These are phyloP conservation scores for Pogonognathellus flavescens DNA, from an alignment of 1,140 invertebrate genomes.

Conservation along the genomic window DNA sequence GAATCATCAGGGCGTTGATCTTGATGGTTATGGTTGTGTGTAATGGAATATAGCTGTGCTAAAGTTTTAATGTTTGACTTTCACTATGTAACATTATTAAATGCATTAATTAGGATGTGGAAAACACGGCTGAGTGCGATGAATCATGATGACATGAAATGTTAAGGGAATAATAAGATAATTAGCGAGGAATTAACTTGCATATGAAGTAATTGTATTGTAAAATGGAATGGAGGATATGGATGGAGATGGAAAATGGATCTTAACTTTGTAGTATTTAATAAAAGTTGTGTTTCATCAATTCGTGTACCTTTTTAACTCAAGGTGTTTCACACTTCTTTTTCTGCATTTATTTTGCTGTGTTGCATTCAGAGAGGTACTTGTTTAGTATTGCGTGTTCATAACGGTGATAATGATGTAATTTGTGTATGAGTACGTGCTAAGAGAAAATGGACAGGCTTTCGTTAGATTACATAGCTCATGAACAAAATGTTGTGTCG, in stretches of 20 bases:
- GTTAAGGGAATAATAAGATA: background rate
- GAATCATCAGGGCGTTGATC: no score
- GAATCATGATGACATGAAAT: no score
- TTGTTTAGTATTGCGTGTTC: slow-evolving; percentile 9
- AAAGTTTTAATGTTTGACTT: no score
- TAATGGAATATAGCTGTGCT: no score
- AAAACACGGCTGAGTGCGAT: no score
- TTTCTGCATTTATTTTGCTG: background rate
- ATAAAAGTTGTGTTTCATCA: slow-evolving; percentile 14
- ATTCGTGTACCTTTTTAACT: background rate
- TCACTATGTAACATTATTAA: no score
- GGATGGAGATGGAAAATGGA: slow-evolving; percentile 52
- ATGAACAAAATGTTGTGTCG: slow-evolving; percentile 48
- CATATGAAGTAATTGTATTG: slow-evolving; percentile 10
- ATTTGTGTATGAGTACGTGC: slow-evolving; percentile 24
- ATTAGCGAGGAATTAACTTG: slow-evolving; percentile 30
- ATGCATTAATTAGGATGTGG: no score
- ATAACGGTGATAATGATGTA: background rate
- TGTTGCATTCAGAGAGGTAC: background rate
- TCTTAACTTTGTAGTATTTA: slow-evolving; percentile 20
- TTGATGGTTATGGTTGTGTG: no score
- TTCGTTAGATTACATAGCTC: slow-evolving; percentile 44
- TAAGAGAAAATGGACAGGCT: slow-evolving; percentile 42
- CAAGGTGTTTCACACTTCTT: no score
- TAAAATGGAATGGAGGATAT: slow-evolving; percentile 53